phyloP scores from a whole-genome alignment of 2,113 vertebrate genomes.

The Leucoraja erinaceus region DNA sequence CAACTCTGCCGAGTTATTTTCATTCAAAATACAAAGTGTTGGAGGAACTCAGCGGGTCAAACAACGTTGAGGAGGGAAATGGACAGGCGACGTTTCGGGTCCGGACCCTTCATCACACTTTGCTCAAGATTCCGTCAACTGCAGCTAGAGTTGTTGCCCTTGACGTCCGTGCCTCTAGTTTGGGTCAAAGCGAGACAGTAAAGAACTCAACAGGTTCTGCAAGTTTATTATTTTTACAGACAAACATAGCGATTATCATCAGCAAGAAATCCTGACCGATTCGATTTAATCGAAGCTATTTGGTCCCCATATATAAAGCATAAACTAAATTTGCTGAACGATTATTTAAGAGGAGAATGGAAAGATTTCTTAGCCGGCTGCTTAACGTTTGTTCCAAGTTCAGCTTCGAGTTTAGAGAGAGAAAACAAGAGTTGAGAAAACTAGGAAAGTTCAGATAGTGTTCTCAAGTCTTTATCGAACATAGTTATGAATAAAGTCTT shows the following conservation, averaged over 20 bases:
- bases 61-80: no score
- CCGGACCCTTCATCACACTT: no score
- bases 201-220: slow-evolving; percentile 1
- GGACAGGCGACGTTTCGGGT: no score
- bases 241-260: neutral
- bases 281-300: neutral
- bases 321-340: neutral
- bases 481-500: no score
- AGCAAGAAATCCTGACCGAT: neutral
- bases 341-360: neutral
- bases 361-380: no score
- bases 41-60: no score
- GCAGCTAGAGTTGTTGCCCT: no score
- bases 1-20: neutral
- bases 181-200: neutral
- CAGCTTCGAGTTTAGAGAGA: no score
- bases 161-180: neutral
- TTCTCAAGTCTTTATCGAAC: neutral
- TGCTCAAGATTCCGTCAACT: no score
- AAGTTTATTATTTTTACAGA: neutral
- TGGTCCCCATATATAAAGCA: neutral
- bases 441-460: neutral
- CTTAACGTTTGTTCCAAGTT: no score
- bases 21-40: neutral
- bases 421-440: no score